Evolutionary conservation across 2,888 invertebrate species (phyloP), one percentile per base, ranked within the genome.

Genomic region (Lithophane semibrunnea): DNA sequence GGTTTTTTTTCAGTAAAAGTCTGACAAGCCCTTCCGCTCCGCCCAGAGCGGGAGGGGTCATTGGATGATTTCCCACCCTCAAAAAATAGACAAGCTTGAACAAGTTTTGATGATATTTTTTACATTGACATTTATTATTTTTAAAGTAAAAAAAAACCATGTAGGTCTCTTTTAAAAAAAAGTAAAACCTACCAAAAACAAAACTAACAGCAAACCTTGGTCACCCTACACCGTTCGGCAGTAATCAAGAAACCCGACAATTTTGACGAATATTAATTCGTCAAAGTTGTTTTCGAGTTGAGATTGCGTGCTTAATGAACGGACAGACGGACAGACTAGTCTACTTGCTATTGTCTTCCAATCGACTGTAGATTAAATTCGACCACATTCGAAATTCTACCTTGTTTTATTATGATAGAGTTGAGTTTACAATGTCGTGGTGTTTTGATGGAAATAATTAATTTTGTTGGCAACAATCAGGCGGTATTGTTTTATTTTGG

Each of bases 191-290:
- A 1, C 16, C 13, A 65, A 60, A 58, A 81, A 42, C 5, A 61
- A n/a, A 42, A 68, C 44, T 18, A n/a, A 54, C 3, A 49, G 0
- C 0, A 37, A 66, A 54, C 18, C 60, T 75, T 88, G 58, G 90
- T 61, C 89, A 90, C 88, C 87, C 79, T 80, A 87, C 67, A 75
- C 61, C 68, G 70, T 75, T 81, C 82, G 84, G 82, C 78, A 89
- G 91, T 92, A 95, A 95, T 95, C 95, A 95, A 95, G 92, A 90
- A 92, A 89, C 90, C 91, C 91, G 91, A 92, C 93, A 92, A 93
- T 94, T 94, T 93, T 93, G 94, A 94, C 94, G 92, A 94, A 94
- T 94, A 94, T 94, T 94, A 94, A 95, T 96, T 94, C 92, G 89
- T 93, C 94, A 93, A 94, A 94, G 93, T 93, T 93, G 92, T 93